These are phyloP conservation scores for Chunga burmeisteri DNA, from an alignment of 2,113 vertebrate species.

Conservation along the genomic window DNA sequence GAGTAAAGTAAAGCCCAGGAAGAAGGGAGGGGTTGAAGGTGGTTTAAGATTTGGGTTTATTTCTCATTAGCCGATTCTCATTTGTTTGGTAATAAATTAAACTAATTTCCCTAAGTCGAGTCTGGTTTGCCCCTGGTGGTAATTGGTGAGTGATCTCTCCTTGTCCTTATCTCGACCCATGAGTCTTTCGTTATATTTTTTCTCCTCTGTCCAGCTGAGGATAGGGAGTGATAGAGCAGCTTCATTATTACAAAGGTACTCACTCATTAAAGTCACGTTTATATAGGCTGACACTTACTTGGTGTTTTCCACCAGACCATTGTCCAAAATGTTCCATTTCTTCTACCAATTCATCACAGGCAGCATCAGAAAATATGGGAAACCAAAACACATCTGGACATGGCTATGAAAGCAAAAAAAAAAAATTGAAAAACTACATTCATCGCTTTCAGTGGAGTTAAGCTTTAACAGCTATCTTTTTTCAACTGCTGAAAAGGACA, in stretches of 20 bases:
- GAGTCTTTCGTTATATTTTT: neutral
- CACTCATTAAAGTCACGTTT: neutral
- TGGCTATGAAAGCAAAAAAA: slow-evolving; percentile 77
- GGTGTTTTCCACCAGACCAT: slow-evolving; percentile 92
- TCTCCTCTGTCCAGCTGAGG: neutral
- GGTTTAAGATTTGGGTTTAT: neutral
- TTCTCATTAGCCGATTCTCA: neutral
- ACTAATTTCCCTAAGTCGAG: neutral
- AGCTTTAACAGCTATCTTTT: neutral
- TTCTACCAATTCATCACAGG: slow-evolving; percentile 92
- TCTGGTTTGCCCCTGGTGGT: neutral
- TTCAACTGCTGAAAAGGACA: neutral
- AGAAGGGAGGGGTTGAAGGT: fast-evolving
- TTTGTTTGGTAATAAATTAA: neutral
- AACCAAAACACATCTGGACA: slow-evolving; percentile 99
- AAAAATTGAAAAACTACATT: neutral
- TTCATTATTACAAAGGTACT: neutral
- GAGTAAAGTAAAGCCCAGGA: neutral
- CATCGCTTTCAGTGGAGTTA: neutral
- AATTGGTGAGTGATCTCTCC: neutral
- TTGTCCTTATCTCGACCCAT: neutral
- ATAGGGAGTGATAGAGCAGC: neutral
- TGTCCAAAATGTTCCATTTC: slow-evolving; percentile 94
- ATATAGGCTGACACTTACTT: slow-evolving; percentile 77
- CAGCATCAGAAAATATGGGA: slow-evolving; percentile 88